Evolutionary conservation across 2,113 vertebrate genomes (phyloP), one percentile per base, ranked within the genome.

Genomic region (Cichladusa arquata): DNA sequence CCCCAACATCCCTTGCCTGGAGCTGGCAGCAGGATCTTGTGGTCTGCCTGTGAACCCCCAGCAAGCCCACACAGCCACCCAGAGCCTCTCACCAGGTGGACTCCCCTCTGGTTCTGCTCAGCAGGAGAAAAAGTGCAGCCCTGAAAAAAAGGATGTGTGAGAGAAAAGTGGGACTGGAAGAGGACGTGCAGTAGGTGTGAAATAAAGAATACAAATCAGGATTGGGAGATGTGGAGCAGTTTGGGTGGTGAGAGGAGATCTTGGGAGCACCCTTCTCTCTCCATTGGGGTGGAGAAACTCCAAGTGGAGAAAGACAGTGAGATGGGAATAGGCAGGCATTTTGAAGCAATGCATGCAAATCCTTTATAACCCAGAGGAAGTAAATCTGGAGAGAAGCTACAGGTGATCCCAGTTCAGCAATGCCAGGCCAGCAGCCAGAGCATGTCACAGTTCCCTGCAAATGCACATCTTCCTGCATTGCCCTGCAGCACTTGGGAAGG

Each of bases 371-470:
- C 11, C 40, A 25, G 5, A 31, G 87, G 9, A 65, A 78, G 60
- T 48, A 54, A 84, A 2, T n/a, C 31, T n/a, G 60, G 50, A 60
- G 45, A 69, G 7, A 44, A 73, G 72, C 19, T 73, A 34, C 31
- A 69, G 70, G 67, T 51, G 69, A 51, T 57, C 48, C 57, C 67
- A 77, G 48, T 19, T 61, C n/a, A 57, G 31, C 2, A 5, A 24
- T 61, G 42, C 69, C 66, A 76, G 61, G 23, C 62, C 80, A 64
- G 62, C 33, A 77, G 56, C 50, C 88, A 85, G 64, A 4, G 0
- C 54, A 16, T 0, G 0, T 87, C 69, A 51, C 20, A 7, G 6
- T 36, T 14, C 50, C 40, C 14, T 1, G 2, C 36, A 44, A 24
- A 2, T 31, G 36, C 60, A 18, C 64, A 23, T 61, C 40, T 36